phyloP scores from a whole-genome alignment of 2,113 vertebrate genomes.

The Nothobranchius kuhntae region DNA sequence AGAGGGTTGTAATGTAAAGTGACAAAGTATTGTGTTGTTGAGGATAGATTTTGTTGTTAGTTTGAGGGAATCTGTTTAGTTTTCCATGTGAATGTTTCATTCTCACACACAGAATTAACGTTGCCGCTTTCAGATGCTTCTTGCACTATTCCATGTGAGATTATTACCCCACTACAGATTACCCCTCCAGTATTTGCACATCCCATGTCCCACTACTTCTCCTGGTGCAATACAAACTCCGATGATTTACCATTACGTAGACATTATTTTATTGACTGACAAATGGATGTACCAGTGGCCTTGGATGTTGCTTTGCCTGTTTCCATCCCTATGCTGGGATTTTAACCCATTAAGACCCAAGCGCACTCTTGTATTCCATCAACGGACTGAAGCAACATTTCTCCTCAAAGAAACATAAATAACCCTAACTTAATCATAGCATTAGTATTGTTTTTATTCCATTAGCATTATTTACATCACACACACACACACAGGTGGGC shows the following conservation, averaged over 20 bases:
- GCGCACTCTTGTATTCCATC: neutral
- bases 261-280: conserved; percentile 72
- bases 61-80: conserved; percentile 27
- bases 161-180: conserved; percentile 64
- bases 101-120: conserved; percentile 65
- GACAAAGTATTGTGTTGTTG: conserved; percentile 29
- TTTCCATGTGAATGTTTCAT: conserved; percentile 20
- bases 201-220: conserved; percentile 44
- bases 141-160: conserved; percentile 77
- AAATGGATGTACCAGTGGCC: conserved; percentile 69
- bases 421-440: conserved; percentile 21
- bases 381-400: conserved; percentile 11
- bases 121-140: conserved; percentile 45
- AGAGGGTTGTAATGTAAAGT: conserved; percentile 5
- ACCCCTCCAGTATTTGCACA: conserved; percentile 65
- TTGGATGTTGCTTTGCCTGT: conserved; percentile 48
- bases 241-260: conserved; percentile 65
- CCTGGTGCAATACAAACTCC: conserved; percentile 76
- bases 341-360: neutral
- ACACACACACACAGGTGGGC: conserved; percentile 30
- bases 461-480: conserved; percentile 47
- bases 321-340: conserved; percentile 50
- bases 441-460: conserved; percentile 32
- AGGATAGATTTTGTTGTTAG: conserved; percentile 26
- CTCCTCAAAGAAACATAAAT: conserved; percentile 27